Evolutionary conservation across 1,140 invertebrate species (phyloP), one percentile per base, ranked within the genome.

Genomic region (Philotrypesis tridentata): DNA sequence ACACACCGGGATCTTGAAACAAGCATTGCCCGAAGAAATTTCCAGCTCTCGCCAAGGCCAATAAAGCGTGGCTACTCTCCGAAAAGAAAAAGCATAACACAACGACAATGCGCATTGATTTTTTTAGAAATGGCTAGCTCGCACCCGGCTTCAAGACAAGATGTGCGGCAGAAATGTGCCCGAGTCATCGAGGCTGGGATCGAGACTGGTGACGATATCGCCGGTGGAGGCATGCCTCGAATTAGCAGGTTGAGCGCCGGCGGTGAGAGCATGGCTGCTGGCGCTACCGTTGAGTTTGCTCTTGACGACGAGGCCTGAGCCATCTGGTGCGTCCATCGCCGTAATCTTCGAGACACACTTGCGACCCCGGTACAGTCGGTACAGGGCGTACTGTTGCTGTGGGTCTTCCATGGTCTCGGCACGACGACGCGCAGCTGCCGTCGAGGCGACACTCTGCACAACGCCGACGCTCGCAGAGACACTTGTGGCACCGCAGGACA

Each of bases 111-210:
- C 65, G 79, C 33, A 23, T 72, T 79, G 76, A n/a, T n/a, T n/a
- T n/a, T n/a, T 86, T 89, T 89, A 92, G 83, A 91, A 91, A 86
- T 92, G 89, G 87, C 90, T 91, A 86, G 89, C 89, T 85, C 88
- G 90, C 73, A 90, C 85, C 85, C 88, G 88, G 85, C 87, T 91
- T 92, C 91, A 92, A 83, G 82, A 83, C 86, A 92, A 89, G 84
- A 95, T 95, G 75, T 94, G 94, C 65, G 94, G 94, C 80, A 95
- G 88, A 87, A 94, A 95, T 27, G 94, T 94, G 72, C 94, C 94
- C 27, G 94, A 94, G 87, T 95, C 94, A 85, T 95, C 94, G 77
- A 94, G 91, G 87, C 93, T 93, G 48, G 92, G 92, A 86, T 94
- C 93, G 79, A 93, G 87, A 76, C 90, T 92, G 73, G 89, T 89